Conservation (phyloP, 2,113 vertebrate species). For the Edolisoma coerulescens region DNA sequence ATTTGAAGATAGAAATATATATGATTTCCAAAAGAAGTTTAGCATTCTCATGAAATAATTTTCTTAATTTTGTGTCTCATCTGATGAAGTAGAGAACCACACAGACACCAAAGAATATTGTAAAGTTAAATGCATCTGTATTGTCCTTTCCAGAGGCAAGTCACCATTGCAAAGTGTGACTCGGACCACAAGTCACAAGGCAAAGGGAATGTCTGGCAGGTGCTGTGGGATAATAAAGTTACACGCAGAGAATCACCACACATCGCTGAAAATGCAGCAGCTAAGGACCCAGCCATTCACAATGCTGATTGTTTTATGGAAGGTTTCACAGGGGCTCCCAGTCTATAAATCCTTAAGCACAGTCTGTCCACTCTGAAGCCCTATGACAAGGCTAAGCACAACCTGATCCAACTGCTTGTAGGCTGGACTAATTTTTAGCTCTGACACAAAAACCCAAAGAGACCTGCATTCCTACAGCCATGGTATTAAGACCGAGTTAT, state of each 20-base stretch:
- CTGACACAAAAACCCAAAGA: neutral
- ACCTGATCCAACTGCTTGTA: neutral
- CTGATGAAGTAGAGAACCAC: neutral
- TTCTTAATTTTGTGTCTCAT: neutral
- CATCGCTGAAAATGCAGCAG: neutral
- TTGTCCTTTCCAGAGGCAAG: neutral
- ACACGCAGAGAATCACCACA: neutral
- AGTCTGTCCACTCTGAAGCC: neutral
- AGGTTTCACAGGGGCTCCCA: neutral
- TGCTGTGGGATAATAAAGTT: neutral
- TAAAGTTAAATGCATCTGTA: neutral
- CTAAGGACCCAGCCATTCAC: neutral
- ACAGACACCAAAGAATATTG: neutral
- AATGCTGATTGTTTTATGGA: neutral
- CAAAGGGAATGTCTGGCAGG: neutral
- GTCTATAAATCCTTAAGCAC: neutral
- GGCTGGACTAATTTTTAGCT: neutral
- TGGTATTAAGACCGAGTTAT: neutral
- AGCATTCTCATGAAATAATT: neutral
- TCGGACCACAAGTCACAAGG: neutral
- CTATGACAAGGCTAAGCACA: neutral
- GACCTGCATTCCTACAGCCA: neutral
- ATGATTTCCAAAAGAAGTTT: neutral
- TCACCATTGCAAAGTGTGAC: neutral
- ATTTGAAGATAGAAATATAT: neutral